Percentiles rank a stretch among this genome's conserved stretches.
These are phyloP conservation scores for Drosophila diplacantha DNA, from an alignment of 2,888 invertebrate species.

Conservation along the genomic window DNA sequence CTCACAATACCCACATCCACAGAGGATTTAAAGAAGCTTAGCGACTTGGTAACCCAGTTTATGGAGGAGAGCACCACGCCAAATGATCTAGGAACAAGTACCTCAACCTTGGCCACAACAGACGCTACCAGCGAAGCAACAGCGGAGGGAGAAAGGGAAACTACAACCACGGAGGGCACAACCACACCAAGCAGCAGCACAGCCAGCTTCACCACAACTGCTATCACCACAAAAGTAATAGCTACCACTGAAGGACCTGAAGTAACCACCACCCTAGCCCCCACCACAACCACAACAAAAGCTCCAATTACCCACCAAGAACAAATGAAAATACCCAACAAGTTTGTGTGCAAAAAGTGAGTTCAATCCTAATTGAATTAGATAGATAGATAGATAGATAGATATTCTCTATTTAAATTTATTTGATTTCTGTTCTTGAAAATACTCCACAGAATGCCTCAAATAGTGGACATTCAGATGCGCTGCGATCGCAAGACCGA, in stretches of 20 bases:
- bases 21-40: conserved; percentile 52
- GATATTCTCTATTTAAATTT: neutral
- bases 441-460: conserved; percentile 80
- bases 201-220: neutral
- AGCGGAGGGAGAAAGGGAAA: conserved; percentile 2
- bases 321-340: conserved; percentile 45
- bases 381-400: too few relatives aligned
- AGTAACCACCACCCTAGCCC: conserved; percentile 8
- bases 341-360: conserved; percentile 71
- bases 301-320: conserved; percentile 6
- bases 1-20: conserved; percentile 54
- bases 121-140: conserved; percentile 10
- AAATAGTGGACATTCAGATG: conserved; percentile 81
- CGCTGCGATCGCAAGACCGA: conserved; percentile 85
- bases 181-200: conserved; percentile 6
- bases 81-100: conserved; percentile 11
- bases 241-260: conserved; percentile 2
- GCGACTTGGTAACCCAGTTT: conserved; percentile 52
- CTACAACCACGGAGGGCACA: conserved; percentile 7
- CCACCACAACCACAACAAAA: conserved; percentile 6
- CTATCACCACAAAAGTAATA: conserved; percentile 8
- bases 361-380: too few relatives aligned
- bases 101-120: conserved; percentile 22
- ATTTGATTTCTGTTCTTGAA: neutral
- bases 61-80: conserved; percentile 36